A percentile compares a stretch with the other conserved stretches of the same genome.
These are phyloP conservation scores for Poecilia velifera DNA, from an alignment of 2,797 vertebrate species.

Conservation along the genomic window DNA sequence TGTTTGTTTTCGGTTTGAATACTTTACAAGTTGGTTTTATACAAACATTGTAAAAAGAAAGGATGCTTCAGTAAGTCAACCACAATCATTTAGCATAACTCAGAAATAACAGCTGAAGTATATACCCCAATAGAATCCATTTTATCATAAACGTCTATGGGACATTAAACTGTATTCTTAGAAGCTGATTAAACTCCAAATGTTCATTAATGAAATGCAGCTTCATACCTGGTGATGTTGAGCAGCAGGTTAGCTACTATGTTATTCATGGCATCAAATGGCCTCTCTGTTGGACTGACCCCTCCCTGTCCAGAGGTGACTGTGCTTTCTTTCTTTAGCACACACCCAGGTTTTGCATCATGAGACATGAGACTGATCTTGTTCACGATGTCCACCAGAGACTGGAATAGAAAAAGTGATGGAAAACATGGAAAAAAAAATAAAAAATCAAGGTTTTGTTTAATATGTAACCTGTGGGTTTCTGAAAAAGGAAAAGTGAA, in stretches of 20 bases:
- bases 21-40: background rate
- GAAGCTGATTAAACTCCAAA: background rate
- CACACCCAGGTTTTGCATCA: conserved; percentile 78
- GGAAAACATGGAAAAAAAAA: background rate
- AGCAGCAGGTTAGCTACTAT: conserved; percentile 95
- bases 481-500: conserved; percentile 34
- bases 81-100: background rate
- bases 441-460: background rate
- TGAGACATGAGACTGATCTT: conserved; percentile 87
- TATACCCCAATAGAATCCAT: background rate
- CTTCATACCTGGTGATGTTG: conserved; percentile 91
- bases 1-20: background rate
- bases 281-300: conserved; percentile 81
- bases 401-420: conserved; percentile 73
- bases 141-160: background rate
- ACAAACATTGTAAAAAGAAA: background rate
- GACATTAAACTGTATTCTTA: background rate
- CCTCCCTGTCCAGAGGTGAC: conserved; percentile 83
- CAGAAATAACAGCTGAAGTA: background rate
- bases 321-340: conserved; percentile 82
- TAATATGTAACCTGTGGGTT: background rate
- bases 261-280: conserved; percentile 98
- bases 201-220: background rate
- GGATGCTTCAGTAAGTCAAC: background rate
- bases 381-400: conserved; percentile 92